Evolutionary conservation across 2,113 vertebrate genomes (phyloP), one percentile per base, ranked within the genome.

Genomic region (Pseudonaja textilis): DNA sequence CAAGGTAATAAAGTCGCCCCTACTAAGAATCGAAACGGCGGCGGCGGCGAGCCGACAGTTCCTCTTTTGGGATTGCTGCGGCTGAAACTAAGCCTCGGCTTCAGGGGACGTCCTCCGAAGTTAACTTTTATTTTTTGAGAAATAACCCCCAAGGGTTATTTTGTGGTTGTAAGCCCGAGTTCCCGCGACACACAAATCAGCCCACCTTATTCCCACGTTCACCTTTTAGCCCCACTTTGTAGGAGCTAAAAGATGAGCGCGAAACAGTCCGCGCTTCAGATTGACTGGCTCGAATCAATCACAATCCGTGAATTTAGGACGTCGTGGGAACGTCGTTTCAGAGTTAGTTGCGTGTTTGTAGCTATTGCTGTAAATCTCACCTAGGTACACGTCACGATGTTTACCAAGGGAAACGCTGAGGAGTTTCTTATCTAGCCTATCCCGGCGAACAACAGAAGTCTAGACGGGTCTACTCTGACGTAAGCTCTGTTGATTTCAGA

Each of bases 1-100:
- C 88, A 90, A 85, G 29, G 64, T 85, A 29, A 89, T 92, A 92
- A 92, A 89, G 91, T 57, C 64, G 22, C 57, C 91, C 64, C 34
- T 34, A 54, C 87, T 45, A 26, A 20, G 87, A 23, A 39, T 18
- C 52, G 18, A 26, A 89, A 2, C 20, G 52, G 2, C 26, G 16
- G 39, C 18, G 47, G 47, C 16, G 86, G 26, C 12, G 29, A 16
- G 6, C 42, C 8, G 3, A 54, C 39, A 22, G 87, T 26, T n/a
- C 10, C 87, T 29, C 47, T 34, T 88, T 54, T 26, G 42, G 42
- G 1, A 12, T 22, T 39, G 91, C 8, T 26, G 59, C 11, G 12
- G 22, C 59, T 26, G 59, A 42, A 54, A 55, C 47, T 0, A n/a
- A 59, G 23, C 20, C 14, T 47, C 86, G 29, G 8, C 45, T 59